Conservation (phyloP, 1,140 invertebrate species). For the Tetragnatha versicolor region DNA sequence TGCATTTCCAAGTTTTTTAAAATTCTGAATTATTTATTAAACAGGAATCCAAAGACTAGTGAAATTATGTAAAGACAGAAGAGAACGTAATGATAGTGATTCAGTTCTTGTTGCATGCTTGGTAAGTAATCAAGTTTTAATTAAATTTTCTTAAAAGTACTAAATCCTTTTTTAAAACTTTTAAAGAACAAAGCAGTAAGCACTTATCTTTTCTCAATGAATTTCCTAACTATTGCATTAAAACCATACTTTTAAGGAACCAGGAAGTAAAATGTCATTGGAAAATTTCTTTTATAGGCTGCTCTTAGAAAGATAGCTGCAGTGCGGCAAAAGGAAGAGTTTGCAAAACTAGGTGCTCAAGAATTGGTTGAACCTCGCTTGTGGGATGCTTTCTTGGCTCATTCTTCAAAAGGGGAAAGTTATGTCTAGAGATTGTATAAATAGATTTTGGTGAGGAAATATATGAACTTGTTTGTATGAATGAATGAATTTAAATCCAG, state of each 20-base stretch:
- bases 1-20: no score
- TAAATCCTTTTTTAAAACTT: no score
- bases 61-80: constrained; percentile 73
- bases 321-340: constrained; percentile 65
- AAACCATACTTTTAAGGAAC: no score
- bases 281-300: constrained; percentile 67
- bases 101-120: constrained; percentile 77
- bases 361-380: constrained; percentile 74
- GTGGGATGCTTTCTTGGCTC: constrained; percentile 75
- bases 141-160: no score
- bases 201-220: no score
- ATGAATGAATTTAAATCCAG: no score
- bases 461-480: no score
- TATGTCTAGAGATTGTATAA: constrained; percentile 41
- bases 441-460: not conserved
- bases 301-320: constrained; percentile 74
- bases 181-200: no score
- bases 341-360: constrained; percentile 68
- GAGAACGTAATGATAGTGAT: constrained; percentile 76
- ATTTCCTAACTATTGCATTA: not conserved
- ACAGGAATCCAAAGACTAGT: constrained; percentile 74
- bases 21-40: no score
- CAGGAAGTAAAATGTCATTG: no score
- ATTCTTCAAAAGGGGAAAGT: constrained; percentile 67
- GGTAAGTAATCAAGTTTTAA: constrained; percentile 68